These are phyloP conservation scores for Campoletis sonorensis DNA, from an alignment of 1,140 invertebrate genomes.

Conservation along the genomic window DNA sequence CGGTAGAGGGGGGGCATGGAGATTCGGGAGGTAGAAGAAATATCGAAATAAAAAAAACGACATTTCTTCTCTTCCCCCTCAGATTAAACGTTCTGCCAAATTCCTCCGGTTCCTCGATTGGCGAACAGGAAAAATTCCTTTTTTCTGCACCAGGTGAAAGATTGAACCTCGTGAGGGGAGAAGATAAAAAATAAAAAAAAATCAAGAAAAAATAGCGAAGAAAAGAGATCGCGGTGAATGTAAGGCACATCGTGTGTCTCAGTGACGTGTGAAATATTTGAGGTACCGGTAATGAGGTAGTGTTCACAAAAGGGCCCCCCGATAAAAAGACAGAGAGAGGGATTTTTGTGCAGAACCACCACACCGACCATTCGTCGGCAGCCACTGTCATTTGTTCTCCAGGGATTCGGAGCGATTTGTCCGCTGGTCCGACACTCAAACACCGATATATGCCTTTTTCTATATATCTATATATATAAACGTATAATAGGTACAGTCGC, in stretches of 20 bases:
- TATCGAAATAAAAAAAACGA: not conserved
- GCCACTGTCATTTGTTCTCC: constrained; percentile 74
- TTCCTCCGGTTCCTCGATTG: not conserved
- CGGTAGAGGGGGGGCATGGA: constrained; percentile 34
- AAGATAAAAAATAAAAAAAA: constrained; percentile 18
- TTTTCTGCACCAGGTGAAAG: constrained; percentile 24
- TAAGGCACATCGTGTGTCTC: constrained; percentile 29
- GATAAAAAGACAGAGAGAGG: constrained; percentile 41
- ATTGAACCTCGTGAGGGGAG: not conserved
- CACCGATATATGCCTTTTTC: not conserved
- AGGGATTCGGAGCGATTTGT: constrained; percentile 72
- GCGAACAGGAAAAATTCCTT: too few relatives aligned
- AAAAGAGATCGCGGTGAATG: constrained; percentile 7
- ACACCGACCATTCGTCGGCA: constrained; percentile 51
- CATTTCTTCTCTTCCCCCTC: not conserved
- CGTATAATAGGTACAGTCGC: not conserved
- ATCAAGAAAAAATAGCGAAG: not conserved
- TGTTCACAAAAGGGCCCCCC: constrained; percentile 67
- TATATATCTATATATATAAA: constrained; percentile 20
- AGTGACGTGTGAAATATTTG: constrained; percentile 70
- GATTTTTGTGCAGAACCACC: constrained; percentile 13
- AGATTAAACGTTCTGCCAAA: not conserved
- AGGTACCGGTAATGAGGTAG: constrained; percentile 69
- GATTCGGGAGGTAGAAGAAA: not conserved
- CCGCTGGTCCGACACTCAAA: constrained; percentile 47